Evolutionary conservation across 2,113 vertebrate species (phyloP).

Genomic region (Glaucomys volans): DNA sequence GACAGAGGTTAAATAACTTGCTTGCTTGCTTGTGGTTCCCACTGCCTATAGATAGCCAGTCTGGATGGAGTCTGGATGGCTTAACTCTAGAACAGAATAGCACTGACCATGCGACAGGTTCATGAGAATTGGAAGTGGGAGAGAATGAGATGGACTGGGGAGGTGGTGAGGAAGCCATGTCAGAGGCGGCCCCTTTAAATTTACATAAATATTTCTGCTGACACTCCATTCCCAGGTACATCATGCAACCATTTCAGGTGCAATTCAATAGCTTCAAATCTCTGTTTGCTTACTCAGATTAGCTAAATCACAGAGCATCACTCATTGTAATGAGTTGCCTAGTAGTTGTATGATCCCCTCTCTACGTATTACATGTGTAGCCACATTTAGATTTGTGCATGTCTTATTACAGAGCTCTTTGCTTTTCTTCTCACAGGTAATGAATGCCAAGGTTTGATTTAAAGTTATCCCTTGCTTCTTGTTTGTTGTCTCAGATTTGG

Average conservation of each 20-base stretch:
- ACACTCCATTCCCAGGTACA: neutral
- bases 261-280: neutral
- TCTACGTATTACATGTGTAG: neutral
- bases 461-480: neutral
- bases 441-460: neutral
- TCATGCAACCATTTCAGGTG: neutral
- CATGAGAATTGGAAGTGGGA: neutral
- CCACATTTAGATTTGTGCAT: neutral
- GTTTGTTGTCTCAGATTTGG: constrained; percentile 30
- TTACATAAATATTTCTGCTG: neutral
- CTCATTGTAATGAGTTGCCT: constrained; percentile 25
- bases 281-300: constrained; percentile 1
- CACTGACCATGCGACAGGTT: neutral
- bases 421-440: neutral
- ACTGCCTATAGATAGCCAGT: neutral
- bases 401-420: neutral
- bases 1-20: neutral
- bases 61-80: neutral
- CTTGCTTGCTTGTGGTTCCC: neutral
- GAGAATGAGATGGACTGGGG: neutral
- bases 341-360: neutral
- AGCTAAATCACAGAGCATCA: neutral
- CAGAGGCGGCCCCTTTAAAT: too few relatives aligned
- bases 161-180: neutral
- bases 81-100: neutral